phyloP scores from a whole-genome alignment of 2,797 vertebrate species.

The Silurus lanzhouensis region DNA sequence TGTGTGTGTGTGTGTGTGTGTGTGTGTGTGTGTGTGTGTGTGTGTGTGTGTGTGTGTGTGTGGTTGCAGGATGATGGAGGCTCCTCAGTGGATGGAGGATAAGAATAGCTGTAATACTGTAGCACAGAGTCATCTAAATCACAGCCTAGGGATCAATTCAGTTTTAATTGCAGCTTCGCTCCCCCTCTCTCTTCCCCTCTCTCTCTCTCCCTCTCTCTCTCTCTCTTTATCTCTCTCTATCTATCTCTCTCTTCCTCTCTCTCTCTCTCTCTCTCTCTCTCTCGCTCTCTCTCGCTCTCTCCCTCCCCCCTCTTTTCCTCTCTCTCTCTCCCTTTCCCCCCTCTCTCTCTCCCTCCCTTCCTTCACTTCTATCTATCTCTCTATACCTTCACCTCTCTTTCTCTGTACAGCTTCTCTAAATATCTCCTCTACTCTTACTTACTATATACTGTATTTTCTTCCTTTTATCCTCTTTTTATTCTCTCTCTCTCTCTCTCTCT shows the following conservation, averaged over 20 bases:
- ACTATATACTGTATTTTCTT: too few species aligned
- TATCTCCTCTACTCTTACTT: neutral
- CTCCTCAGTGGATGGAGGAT: constrained; percentile 50
- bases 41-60: constrained; percentile 5
- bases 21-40: neutral
- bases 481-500: neutral
- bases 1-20: neutral
- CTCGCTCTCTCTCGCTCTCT: neutral
- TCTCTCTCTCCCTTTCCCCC: neutral
- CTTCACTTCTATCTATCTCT: too few species aligned
- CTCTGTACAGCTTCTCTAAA: too few species aligned
- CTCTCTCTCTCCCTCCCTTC: constrained; percentile 46
- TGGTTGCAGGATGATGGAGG: constrained; percentile 64
- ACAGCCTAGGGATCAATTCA: constrained; percentile 61
- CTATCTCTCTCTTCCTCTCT: neutral
- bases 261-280: neutral
- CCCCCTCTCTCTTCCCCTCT: constrained; percentile 26
- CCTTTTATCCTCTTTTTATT: neutral
- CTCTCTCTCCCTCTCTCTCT: constrained; percentile 46
- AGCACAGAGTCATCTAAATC: constrained; percentile 54
- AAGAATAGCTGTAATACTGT: constrained; percentile 62
- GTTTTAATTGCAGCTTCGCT: constrained; percentile 73
- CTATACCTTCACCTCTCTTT: neutral
- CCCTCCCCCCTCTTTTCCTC: too few species aligned
- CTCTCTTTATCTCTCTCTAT: neutral